These are phyloP conservation scores for Hetaerina americana DNA, from an alignment of 1,140 invertebrate genomes.

Conservation along the genomic window DNA sequence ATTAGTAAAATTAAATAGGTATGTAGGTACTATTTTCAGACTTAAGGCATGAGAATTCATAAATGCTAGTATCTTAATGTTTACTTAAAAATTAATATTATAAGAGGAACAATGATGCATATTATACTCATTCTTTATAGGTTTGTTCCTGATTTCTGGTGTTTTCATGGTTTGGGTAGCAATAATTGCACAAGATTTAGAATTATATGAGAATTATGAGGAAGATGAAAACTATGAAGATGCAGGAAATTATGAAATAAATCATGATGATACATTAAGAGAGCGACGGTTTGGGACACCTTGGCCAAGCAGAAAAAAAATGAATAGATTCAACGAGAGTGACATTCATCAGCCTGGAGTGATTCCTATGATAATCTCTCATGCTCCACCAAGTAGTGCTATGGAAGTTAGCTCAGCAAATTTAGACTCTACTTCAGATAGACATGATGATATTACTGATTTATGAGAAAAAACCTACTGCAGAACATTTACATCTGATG, in stretches of 20 bases:
- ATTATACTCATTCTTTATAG: neutral
- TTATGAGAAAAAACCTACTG: too few species aligned
- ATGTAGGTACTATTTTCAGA: neutral
- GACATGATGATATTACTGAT: too few species aligned
- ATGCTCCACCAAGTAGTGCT: neutral
- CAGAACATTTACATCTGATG: too few species aligned
- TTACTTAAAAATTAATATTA: neutral
- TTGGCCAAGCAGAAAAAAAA: neutral
- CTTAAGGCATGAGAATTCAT: neutral
- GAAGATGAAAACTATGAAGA: neutral
- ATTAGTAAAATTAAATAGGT: neutral
- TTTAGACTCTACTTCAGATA: too few species aligned
- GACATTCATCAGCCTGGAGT: neutral
- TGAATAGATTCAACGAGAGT: neutral
- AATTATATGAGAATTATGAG: neutral
- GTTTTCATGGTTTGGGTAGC: neutral
- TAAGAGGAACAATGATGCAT: neutral
- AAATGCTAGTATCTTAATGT: neutral
- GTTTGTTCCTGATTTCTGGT: neutral
- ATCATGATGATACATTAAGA: neutral
- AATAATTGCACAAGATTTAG: neutral
- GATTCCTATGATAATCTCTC: neutral
- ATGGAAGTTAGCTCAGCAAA: too few species aligned
- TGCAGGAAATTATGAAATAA: neutral
- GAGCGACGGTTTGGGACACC: neutral